Percentiles rank a stretch among this genome's conserved stretches.
phyloP scores from a whole-genome alignment of 2,888 invertebrate species.

The Agrochola lota region DNA sequence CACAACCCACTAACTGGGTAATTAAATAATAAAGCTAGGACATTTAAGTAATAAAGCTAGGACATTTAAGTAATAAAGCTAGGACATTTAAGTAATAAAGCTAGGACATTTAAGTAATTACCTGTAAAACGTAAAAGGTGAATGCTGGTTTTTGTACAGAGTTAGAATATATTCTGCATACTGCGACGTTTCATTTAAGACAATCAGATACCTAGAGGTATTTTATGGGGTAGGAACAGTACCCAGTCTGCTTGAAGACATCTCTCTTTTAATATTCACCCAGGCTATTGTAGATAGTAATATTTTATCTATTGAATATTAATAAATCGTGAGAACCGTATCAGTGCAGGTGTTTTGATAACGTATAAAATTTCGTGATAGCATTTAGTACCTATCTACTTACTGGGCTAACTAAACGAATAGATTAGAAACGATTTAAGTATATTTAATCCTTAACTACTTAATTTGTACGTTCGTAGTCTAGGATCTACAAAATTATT shows the following conservation, averaged over 20 bases:
- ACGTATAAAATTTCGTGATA: conserved; percentile 8
- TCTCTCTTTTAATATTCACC: neutral
- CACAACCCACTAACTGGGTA: no score
- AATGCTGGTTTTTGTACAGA: neutral
- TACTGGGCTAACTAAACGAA: neutral
- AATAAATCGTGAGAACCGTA: conserved; percentile 8
- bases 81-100: neutral
- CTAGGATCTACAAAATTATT: neutral
- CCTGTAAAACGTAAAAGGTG: neutral
- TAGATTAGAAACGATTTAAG: conserved; percentile 4
- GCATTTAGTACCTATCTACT: neutral
- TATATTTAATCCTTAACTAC: neutral
- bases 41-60: neutral
- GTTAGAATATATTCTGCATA: neutral
- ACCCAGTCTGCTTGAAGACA: neutral
- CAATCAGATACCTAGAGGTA: neutral
- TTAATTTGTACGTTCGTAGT: neutral
- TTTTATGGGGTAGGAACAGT: neutral
- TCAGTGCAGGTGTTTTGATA: conserved; percentile 44
- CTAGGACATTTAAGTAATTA: neutral
- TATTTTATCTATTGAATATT: conserved; percentile 7
- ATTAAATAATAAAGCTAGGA: neutral
- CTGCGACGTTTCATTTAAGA: neutral
- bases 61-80: neutral
- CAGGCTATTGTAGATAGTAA: neutral